Conservation (phyloP, 2,888 invertebrate species). For the Acrobasis repandana region DNA sequence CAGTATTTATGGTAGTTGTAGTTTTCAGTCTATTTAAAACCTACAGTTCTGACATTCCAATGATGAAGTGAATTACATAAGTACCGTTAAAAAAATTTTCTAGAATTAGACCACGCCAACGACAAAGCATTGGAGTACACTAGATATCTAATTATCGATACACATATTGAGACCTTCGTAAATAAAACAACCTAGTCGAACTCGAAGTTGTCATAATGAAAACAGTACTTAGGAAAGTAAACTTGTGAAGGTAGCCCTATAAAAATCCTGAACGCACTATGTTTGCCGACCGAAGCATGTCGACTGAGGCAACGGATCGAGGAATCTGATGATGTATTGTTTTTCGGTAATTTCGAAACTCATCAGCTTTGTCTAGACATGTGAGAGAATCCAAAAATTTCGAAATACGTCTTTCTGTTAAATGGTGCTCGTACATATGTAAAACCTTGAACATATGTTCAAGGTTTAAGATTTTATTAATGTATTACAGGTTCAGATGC, state of each 20-base stretch:
- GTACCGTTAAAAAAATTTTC: no score
- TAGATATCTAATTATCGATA: no score
- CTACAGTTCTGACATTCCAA: no score
- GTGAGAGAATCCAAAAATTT: conserved; percentile 24
- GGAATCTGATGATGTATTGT: conserved; percentile 74
- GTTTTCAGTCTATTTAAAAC: no score
- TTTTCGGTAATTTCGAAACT: conserved; percentile 66
- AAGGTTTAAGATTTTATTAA: not conserved
- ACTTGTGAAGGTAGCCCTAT: not conserved
- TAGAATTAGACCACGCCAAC: no score
- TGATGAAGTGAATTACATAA: no score
- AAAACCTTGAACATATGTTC: no score
- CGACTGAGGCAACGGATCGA: conserved; percentile 54
- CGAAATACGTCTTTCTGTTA: conserved; percentile 22
- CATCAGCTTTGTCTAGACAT: conserved; percentile 36
- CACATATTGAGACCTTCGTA: no score
- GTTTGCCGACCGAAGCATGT: conserved; percentile 53
- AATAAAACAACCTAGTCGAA: not conserved
- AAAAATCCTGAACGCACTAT: conserved; percentile 22
- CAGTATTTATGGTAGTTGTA: no score
- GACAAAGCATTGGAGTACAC: no score
- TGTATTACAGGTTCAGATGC: not conserved
- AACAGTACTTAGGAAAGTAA: no score
- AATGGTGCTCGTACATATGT: not conserved
- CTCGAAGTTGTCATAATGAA: not conserved